These are phyloP conservation scores for Aricia agestis DNA, from an alignment of 1,140 invertebrate genomes.

Conservation along the genomic window DNA sequence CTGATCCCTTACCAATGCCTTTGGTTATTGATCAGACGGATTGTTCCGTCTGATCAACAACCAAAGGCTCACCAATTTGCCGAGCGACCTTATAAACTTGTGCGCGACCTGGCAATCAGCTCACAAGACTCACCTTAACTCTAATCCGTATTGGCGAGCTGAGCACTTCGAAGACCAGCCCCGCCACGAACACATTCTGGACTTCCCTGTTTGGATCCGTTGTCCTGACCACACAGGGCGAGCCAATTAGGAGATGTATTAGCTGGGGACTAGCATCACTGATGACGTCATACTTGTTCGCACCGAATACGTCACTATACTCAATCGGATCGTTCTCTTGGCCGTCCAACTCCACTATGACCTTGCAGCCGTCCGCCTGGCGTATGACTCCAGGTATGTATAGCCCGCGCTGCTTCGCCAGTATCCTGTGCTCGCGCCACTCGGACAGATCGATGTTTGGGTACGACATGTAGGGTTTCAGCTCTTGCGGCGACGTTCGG, in stretches of 20 bases:
- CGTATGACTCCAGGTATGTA: slow-evolving; percentile 90
- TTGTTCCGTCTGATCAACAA: no score
- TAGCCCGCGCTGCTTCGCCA: slow-evolving; percentile 88
- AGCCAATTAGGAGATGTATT: slow-evolving; percentile 79
- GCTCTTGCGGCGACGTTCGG: slow-evolving; percentile 47
- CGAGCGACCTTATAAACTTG: no score
- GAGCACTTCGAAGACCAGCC: slow-evolving; percentile 85
- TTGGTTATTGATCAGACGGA: no score
- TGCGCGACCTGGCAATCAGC: no score
- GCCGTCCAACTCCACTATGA: slow-evolving; percentile 85
- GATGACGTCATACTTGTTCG: slow-evolving; percentile 91
- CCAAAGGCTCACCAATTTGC: no score
- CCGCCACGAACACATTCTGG: slow-evolving; percentile 87
- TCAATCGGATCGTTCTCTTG: slow-evolving; percentile 77
- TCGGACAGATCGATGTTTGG: slow-evolving; percentile 88
- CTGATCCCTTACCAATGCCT: no score
- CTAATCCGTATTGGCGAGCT: slow-evolving; percentile 84
- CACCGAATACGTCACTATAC: slow-evolving; percentile 84
- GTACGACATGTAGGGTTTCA: slow-evolving; percentile 54
- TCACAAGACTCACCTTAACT: slow-evolving; percentile 79
- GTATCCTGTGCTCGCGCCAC: slow-evolving; percentile 92
- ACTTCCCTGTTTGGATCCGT: slow-evolving; percentile 60
- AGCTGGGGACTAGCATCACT: slow-evolving; percentile 93
- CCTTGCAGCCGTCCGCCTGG: slow-evolving; percentile 79
- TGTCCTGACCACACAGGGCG: slow-evolving; percentile 78